phyloP scores from a whole-genome alignment of 37 sponge, comb jelly and placozoan genomes.

The Cladorhizidae sp. region DNA sequence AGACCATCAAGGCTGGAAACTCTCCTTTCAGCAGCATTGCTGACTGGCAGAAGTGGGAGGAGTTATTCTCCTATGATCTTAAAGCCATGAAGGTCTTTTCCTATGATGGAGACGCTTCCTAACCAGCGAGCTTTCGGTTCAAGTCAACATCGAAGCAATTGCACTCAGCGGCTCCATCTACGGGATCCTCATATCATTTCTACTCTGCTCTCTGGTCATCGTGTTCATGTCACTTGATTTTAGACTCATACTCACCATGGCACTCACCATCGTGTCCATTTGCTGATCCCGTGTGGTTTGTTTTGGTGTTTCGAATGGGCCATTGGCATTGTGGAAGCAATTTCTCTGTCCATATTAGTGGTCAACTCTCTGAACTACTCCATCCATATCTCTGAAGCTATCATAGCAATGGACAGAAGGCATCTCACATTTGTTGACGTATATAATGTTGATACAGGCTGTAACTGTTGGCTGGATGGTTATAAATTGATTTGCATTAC shows the following conservation, averaged over 20 bases:
- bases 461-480: no score
- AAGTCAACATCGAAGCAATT: constrained; percentile 64
- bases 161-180: constrained; percentile 70
- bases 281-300: constrained; percentile 40
- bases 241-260: constrained; percentile 38
- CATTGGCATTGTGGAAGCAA: constrained; percentile 74
- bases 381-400: constrained; percentile 82
- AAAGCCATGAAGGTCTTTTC: constrained; percentile 28
- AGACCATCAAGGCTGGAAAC: constrained; percentile 46
- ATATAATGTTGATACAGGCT: constrained; percentile 39
- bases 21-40: constrained; percentile 37
- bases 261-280: constrained; percentile 45
- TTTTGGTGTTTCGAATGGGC: constrained; percentile 66
- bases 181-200: constrained; percentile 66
- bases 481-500: no score
- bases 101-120: constrained; percentile 44
- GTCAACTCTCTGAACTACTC: constrained; percentile 89
- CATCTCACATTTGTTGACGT: constrained; percentile 43
- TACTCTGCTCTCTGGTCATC: constrained; percentile 59
- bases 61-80: constrained; percentile 50
- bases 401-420: constrained; percentile 36
- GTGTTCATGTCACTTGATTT: constrained; percentile 61
- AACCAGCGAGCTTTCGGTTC: constrained; percentile 75
- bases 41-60: constrained; percentile 71
- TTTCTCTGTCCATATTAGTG: constrained; percentile 79